These are phyloP conservation scores for Iphiclides podalirius DNA, from an alignment of 2,888 invertebrate genomes.

Conservation along the genomic window DNA sequence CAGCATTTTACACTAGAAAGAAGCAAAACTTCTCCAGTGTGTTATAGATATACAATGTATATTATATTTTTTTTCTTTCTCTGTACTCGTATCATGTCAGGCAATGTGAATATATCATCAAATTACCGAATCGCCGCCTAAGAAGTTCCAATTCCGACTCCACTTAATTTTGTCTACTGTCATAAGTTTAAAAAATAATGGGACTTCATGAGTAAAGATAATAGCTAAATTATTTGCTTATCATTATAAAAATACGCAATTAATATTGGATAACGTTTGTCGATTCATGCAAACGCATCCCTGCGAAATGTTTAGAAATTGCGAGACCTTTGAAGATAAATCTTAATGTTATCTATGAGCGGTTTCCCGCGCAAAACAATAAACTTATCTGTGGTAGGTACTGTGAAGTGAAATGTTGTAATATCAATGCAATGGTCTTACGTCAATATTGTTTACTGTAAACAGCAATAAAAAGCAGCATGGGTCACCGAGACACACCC, in stretches of 20 bases:
- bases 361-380: constrained; percentile 27
- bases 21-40: too few species aligned
- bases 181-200: too few species aligned
- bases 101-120: too few species aligned
- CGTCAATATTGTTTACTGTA: constrained; percentile 29
- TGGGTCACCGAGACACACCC: constrained; percentile 43
- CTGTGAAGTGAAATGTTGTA: constrained; percentile 8
- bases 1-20: too few species aligned
- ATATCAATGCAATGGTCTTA: constrained; percentile 27
- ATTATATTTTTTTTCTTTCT: too few species aligned
- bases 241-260: constrained; percentile 3
- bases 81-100: too few species aligned
- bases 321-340: constrained; percentile 20
- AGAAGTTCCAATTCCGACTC: too few species aligned
- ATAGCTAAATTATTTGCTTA: too few species aligned
- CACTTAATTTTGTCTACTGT: too few species aligned
- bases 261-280: background rate
- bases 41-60: too few species aligned
- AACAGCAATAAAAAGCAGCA: constrained; percentile 26
- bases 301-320: constrained; percentile 18
- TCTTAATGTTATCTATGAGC: constrained; percentile 14
- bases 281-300: constrained; percentile 11
- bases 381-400: constrained; percentile 32
- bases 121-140: too few species aligned
- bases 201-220: too few species aligned